Percentiles rank a stretch among this genome's conserved stretches.
These are phyloP conservation scores for Akabosia matsudoensis DNA, from an alignment of 1,140 invertebrate genomes.

Conservation along the genomic window DNA sequence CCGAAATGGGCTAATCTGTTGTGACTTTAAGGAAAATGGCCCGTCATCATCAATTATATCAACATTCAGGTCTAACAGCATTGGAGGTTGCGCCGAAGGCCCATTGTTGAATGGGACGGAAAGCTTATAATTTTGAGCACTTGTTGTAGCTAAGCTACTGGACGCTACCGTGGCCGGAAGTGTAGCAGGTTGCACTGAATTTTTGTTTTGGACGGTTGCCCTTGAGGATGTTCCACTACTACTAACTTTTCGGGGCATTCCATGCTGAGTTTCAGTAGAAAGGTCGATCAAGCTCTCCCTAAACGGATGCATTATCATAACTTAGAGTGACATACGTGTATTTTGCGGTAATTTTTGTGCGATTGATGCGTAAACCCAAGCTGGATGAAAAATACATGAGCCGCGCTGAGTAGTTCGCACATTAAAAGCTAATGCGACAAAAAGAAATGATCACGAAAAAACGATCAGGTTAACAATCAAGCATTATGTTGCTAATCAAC, in stretches of 20 bases:
- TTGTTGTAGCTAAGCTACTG: background rate
- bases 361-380: no score
- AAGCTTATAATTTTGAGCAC: no score
- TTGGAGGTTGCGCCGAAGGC: background rate
- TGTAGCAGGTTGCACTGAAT: background rate
- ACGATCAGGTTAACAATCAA: no score
- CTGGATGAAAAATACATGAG: no score
- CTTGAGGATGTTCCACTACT: background rate
- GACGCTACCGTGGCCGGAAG: background rate
- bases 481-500: no score
- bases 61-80: background rate
- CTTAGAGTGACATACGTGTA: background rate
- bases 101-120: background rate
- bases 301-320: background rate
- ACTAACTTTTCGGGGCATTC: constrained; percentile 1
- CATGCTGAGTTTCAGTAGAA: background rate
- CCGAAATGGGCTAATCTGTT: background rate
- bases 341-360: background rate
- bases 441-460: no score
- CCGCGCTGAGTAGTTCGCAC: no score
- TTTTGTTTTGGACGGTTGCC: background rate
- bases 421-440: no score
- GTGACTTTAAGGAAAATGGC: constrained; percentile 1
- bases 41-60: constrained; percentile 8
- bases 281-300: constrained; percentile 7